Base-by-base conservation (phyloP, 2,113 vertebrate species). In the Rhabdornis inornatus region DNA sequence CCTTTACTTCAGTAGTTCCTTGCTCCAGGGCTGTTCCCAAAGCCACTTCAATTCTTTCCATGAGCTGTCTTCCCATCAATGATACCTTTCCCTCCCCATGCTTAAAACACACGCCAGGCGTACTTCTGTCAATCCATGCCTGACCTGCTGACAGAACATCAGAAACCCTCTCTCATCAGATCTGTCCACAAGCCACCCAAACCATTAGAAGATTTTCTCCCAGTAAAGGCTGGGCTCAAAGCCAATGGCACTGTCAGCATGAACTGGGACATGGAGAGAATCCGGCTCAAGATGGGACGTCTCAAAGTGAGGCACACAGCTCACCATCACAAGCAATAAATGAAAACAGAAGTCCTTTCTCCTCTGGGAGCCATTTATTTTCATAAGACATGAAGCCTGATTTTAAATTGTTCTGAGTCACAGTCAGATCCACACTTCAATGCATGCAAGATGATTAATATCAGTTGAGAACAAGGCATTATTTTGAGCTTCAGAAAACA, bases 311-410 rank as follows among this genome's bases (percentile, higher is more conserved):
- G 64, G 52, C 64, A 9, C 2, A 1, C 2, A 1, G 56, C 68
- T 70, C 76, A 50, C 66, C 83, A 83, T 50, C 86, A 78, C 3
- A 0, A 93, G 64, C 4, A 2, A 59, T 35, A 94, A 92, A 92
- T 74, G 88, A 74, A 93, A 88, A 77, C n/a, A 89, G 79, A 89
- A 93, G 76, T 84, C 80, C 69, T 81, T 68, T 71, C 95, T 92
- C 88, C 89, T 83, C 83, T 60, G 83, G 52, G 44, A 95, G 76
- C 28, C 80, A 75, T 93, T 87, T 77, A 81, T 89, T 94, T 90
- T 92, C 76, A 23, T 50, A 52, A 91, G 52, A 75, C 78, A 52
- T 13, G 49, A 90, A 92, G 79, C 39, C 50, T 57, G 89, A 83
- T 64, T 92, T 94, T 87, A 92, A 91, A 93, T 78, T 71, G 72